These are phyloP conservation scores for Tringa solitaria DNA, from an alignment of 2,113 vertebrate species.

Conservation along the genomic window DNA sequence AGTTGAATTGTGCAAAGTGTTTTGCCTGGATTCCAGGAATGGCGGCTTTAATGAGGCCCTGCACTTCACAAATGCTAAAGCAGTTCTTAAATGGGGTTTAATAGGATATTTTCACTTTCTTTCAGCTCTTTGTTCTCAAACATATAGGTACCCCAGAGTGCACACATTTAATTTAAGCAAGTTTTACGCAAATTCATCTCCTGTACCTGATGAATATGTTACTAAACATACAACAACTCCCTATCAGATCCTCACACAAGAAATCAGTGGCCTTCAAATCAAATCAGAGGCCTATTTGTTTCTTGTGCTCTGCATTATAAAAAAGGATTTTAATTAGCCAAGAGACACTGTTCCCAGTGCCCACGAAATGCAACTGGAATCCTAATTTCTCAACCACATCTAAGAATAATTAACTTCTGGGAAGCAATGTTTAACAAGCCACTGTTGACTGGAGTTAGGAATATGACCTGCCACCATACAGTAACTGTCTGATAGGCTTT, in stretches of 20 bases:
- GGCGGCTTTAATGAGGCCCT: conserved; percentile 76
- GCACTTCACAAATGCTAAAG: conserved; percentile 53
- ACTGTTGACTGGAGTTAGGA: neutral
- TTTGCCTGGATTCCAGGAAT: conserved; percentile 80
- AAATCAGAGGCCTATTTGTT: neutral
- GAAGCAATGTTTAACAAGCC: neutral
- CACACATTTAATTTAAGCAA: conserved; percentile 17
- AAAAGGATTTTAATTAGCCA: conserved; percentile 14
- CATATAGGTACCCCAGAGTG: neutral
- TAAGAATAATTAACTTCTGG: neutral
- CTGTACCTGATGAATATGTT: neutral
- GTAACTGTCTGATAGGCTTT: neutral
- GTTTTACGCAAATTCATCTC: conserved; percentile 2
- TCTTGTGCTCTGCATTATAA: neutral
- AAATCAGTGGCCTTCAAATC: conserved; percentile 11
- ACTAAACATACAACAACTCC: neutral
- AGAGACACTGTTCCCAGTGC: neutral
- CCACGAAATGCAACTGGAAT: conserved; percentile 33
- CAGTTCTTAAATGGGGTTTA: conserved; percentile 35
- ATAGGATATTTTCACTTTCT: conserved; percentile 51
- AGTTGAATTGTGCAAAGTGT: conserved; percentile 78
- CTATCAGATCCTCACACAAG: neutral
- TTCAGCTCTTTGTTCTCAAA: conserved; percentile 41
- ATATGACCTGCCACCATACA: neutral
- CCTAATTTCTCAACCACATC: conserved; percentile 42